Evolutionary conservation across 23 tunicate species (phyloP).

Genomic region (Oikopleura albicans): DNA sequence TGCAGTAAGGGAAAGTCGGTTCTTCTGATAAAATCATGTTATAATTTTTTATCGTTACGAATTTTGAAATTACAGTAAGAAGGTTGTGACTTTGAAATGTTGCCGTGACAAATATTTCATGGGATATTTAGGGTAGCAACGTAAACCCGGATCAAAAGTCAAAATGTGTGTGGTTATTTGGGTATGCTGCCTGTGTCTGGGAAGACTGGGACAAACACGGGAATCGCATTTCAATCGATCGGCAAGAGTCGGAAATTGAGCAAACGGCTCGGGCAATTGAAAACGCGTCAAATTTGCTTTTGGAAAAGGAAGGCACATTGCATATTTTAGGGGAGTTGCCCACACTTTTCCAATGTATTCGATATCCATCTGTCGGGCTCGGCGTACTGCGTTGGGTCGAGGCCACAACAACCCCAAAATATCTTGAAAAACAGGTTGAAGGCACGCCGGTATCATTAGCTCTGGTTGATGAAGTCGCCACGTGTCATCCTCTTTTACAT

Average conservation of each 20-base stretch:
- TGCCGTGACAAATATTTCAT: too few species aligned
- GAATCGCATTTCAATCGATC: constrained; percentile 23
- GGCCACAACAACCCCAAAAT: constrained; percentile 54
- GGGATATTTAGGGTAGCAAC: background rate
- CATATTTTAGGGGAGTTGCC: constrained; percentile 29
- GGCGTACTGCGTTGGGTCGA: constrained; percentile 96
- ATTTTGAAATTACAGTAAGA: too few species aligned
- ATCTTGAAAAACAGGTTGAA: constrained; percentile 96
- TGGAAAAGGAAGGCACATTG: constrained; percentile 44
- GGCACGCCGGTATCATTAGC: constrained; percentile 68
- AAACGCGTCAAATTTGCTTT: constrained; percentile 48
- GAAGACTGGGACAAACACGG: constrained; percentile 48
- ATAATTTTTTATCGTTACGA: too few species aligned
- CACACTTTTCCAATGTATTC: background rate
- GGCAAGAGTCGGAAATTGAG: constrained; percentile 29
- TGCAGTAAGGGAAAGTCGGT: too few species aligned
- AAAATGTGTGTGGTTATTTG: constrained; percentile 65
- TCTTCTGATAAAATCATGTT: too few species aligned
- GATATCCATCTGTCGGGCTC: constrained; percentile 79
- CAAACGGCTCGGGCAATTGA: constrained; percentile 67
- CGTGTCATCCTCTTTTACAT: background rate
- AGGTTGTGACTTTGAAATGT: too few species aligned
- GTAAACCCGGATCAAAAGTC: constrained; percentile 58
- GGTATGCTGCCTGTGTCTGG: constrained; percentile 74
- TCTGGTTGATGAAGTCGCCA: constrained; percentile 47